phyloP scores from a whole-genome alignment of 1,140 invertebrate species.

The Coelopa frigida region DNA sequence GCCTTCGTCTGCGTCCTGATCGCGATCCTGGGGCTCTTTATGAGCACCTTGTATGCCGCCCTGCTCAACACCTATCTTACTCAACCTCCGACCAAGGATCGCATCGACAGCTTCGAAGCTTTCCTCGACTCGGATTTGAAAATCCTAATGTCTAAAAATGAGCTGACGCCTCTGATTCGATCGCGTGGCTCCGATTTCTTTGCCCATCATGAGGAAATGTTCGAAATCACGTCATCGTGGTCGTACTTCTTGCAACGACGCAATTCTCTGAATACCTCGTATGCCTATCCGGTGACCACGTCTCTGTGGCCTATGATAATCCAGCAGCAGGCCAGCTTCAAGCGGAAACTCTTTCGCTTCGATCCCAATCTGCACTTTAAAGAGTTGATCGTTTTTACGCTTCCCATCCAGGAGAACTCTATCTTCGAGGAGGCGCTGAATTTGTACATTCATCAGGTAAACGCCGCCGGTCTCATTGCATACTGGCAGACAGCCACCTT shows the following conservation, averaged over 20 bases:
- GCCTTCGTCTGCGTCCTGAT: neutral
- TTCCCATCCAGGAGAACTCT: neutral
- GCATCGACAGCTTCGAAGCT: neutral
- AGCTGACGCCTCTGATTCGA: neutral
- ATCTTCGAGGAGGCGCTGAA: neutral
- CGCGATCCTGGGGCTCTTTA: neutral
- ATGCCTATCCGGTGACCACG: neutral
- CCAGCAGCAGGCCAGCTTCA: slow-evolving; percentile 16
- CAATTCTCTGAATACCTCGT: neutral
- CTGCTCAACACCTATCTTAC: neutral
- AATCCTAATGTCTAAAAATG: neutral
- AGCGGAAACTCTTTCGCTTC: slow-evolving; percentile 13
- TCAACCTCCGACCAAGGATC: neutral
- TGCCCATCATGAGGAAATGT: no score
- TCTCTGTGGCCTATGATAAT: slow-evolving; percentile 14
- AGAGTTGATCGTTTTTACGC: slow-evolving; percentile 1
- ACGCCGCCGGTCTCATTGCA: neutral
- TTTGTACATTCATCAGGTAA: neutral
- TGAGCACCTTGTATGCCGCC: neutral
- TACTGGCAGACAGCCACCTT: neutral
- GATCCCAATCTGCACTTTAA: neutral
- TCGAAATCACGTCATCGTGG: no score
- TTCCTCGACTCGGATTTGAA: neutral
- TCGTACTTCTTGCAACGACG: neutral
- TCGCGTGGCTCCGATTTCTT: neutral